These are phyloP conservation scores for Carcina quercana DNA, from an alignment of 2,888 invertebrate species.

Conservation along the genomic window DNA sequence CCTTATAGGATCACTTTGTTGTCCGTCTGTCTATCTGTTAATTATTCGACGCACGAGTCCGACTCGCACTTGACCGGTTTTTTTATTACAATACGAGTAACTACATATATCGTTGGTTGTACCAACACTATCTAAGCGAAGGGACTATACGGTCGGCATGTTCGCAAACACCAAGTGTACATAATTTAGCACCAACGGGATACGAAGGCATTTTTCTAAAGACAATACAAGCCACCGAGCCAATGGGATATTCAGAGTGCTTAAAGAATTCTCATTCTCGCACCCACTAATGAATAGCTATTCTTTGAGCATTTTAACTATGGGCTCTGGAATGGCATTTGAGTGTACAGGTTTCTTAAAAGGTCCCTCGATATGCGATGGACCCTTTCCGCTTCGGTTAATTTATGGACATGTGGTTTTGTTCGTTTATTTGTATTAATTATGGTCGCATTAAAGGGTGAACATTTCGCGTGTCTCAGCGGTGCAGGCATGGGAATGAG, in stretches of 20 bases:
- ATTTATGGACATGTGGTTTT: conserved; percentile 56
- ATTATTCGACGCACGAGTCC: too few relatives aligned
- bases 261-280: conserved; percentile 72
- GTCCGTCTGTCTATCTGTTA: too few relatives aligned
- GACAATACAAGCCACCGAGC: conserved; percentile 65
- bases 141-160: too few relatives aligned
- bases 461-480: conserved; percentile 35
- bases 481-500: background rate
- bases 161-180: conserved; percentile 42
- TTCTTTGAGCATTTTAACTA: conserved; percentile 73
- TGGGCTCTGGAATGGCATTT: conserved; percentile 68
- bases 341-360: conserved; percentile 71
- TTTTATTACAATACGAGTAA: too few relatives aligned
- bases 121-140: too few relatives aligned
- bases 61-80: too few relatives aligned
- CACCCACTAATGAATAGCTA: conserved; percentile 74
- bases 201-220: conserved; percentile 64
- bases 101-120: too few relatives aligned
- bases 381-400: conserved; percentile 67
- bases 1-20: too few relatives aligned
- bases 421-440: conserved; percentile 65
- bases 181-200: conserved; percentile 62
- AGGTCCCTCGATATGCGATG: conserved; percentile 66
- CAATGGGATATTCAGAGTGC: conserved; percentile 68
- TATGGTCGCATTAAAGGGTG: conserved; percentile 48